A percentile compares a stretch with the other conserved stretches of the same genome.
Conservation (phyloP, 2,888 invertebrate genomes). For the Disparrhopalites patrizii region DNA sequence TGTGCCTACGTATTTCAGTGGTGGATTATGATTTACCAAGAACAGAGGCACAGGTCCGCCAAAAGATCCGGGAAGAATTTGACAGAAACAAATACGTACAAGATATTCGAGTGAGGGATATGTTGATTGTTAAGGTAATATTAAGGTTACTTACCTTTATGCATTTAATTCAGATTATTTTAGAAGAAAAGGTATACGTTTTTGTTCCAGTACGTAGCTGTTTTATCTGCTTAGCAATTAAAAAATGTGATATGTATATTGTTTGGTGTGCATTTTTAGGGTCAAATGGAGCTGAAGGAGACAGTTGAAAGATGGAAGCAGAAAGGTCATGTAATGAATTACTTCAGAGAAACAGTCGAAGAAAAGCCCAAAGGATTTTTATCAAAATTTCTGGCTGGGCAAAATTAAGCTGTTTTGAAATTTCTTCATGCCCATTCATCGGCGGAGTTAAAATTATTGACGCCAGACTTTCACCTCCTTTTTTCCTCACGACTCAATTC, state of each 20-base stretch:
- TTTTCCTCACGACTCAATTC: too few relatives aligned
- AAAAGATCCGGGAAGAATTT: slow-evolving; percentile 75
- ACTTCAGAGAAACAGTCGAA: slow-evolving; percentile 77
- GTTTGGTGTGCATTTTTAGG: slow-evolving; percentile 61
- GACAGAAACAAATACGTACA: slow-evolving; percentile 68
- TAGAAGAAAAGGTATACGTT: too few relatives aligned
- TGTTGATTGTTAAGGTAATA: slow-evolving; percentile 83
- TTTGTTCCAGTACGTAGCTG: too few relatives aligned
- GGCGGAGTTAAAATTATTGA: too few relatives aligned
- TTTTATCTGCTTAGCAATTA: too few relatives aligned
- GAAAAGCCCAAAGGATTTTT: slow-evolving; percentile 86
- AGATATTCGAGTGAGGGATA: slow-evolving; percentile 84
- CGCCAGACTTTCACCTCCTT: too few relatives aligned
- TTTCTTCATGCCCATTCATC: too few relatives aligned
- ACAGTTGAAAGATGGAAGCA: slow-evolving; percentile 83
- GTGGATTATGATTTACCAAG: slow-evolving; percentile 79
- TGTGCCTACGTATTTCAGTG: too few relatives aligned
- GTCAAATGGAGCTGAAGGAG: slow-evolving; percentile 93
- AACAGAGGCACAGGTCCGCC: slow-evolving; percentile 63
- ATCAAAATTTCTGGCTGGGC: slow-evolving; percentile 76
- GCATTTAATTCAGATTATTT: too few relatives aligned
- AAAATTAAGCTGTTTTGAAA: neutral
- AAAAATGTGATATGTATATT: neutral
- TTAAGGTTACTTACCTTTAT: too few relatives aligned
- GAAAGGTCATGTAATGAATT: slow-evolving; percentile 78